Base-by-base conservation (phyloP, 1,140 invertebrate species). In the Neuroterus valhalla region DNA sequence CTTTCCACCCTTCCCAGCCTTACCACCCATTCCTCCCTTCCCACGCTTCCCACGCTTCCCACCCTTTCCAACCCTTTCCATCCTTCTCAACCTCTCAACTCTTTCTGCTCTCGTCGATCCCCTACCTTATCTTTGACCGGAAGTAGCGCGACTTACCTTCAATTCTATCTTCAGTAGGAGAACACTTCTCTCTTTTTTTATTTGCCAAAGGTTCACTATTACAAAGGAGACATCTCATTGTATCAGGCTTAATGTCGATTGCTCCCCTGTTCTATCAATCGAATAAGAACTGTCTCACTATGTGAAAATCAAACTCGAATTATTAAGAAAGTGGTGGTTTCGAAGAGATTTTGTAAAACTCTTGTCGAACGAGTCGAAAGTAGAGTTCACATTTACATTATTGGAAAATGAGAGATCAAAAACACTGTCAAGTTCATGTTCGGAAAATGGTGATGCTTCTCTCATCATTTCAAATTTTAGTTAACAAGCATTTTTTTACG, bases 211-310 rank as follows among this genome's bases (percentile, higher is more conserved):
- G 19, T 66, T 26, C 19, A n/a, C 26, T 42, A 17, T 19, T 21
- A n/a, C 26, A 14, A 72, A 66, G 42, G 45, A 46, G 21, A 71
- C 69, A 21, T 71, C 12, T 50, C 69, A 26, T 71, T 52, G 48
- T 31, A 48, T 71, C 31, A 46, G 42, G 69, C 46, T 71, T 71
- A 71, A 52, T 26, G 69, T 71, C 52, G n/a, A 52, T 71, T 71
- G 48, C 38, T 71, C 42, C 26, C 17, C 69, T 48, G 26, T 46
- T 44, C 14, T 23, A 38, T 38, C 31, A 38, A 38, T 19, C 70
- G 21, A 42, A 62, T 8, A 55, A 31, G 21, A 55, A 23, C 52
- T 62, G 52, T 31, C 52, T 62, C 11, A 12, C 26, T 62, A 14
- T 23, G n/a, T n/a, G n/a, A n/a, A n/a, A n/a, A n/a, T 62, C 23